Conservation (phyloP, 2,888 invertebrate species). For the Polia nebulosa region DNA sequence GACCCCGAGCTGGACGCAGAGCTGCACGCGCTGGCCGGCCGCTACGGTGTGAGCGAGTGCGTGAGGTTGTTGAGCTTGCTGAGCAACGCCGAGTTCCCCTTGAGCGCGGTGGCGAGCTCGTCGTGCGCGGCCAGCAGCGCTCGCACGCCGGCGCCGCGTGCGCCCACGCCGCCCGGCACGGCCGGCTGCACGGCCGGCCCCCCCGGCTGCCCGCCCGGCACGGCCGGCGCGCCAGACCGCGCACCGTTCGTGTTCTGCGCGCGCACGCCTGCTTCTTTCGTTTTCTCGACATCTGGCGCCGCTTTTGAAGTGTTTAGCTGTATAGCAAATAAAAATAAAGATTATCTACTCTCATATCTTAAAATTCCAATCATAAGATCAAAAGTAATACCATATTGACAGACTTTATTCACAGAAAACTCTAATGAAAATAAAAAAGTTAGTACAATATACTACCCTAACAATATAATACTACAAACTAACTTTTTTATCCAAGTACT, state of each 20-base stretch:
- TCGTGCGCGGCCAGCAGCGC: constrained; percentile 80
- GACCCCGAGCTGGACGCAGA: too few relatives aligned
- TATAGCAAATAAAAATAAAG: too few relatives aligned
- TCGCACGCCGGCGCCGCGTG: constrained; percentile 79
- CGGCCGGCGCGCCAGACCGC: constrained; percentile 72
- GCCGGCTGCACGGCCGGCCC: constrained; percentile 75
- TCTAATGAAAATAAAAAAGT: too few relatives aligned
- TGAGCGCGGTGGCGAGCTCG: constrained; percentile 70
- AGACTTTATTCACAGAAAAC: too few relatives aligned
- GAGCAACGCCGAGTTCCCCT: constrained; percentile 49
- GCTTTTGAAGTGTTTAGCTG: constrained; percentile 37
- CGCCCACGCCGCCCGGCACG: constrained; percentile 75
- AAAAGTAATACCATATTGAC: too few relatives aligned
- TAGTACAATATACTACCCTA: too few relatives aligned
- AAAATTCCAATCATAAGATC: too few relatives aligned
- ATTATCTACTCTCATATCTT: too few relatives aligned
- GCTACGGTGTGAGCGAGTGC: constrained; percentile 47
- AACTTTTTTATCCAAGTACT: too few relatives aligned
- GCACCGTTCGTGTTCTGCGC: constrained; percentile 2
- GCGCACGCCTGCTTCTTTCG: not conserved
- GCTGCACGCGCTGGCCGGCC: not conserved
- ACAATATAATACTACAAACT: too few relatives aligned
- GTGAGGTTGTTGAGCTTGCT: constrained; percentile 41
- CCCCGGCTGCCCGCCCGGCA: constrained; percentile 70
- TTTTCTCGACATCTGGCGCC: constrained; percentile 1